Evolutionary conservation across 2,888 invertebrate genomes (phyloP).

Genomic region (Andrena minutula): DNA sequence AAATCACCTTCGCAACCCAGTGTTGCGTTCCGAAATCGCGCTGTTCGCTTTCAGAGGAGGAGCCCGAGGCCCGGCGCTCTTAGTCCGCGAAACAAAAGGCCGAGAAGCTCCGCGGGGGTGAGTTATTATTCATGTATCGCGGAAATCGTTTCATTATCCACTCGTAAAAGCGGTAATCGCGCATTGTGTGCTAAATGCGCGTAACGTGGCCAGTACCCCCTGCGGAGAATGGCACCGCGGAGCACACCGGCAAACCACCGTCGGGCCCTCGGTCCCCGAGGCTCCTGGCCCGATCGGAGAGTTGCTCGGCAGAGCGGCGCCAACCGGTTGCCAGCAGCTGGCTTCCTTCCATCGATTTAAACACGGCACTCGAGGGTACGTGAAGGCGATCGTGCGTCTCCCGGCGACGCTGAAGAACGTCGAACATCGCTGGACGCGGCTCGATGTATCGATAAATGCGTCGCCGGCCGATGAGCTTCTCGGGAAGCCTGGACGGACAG

Average conservation of each 20-base stretch:
- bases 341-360: constrained; percentile 57
- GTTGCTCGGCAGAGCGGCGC: constrained; percentile 59
- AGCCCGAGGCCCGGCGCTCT: neutral
- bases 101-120: neutral
- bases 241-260: constrained; percentile 30
- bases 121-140: constrained; percentile 59
- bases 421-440: constrained; percentile 33
- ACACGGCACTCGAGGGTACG: constrained; percentile 27
- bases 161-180: constrained; percentile 65
- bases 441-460: constrained; percentile 51
- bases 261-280: constrained; percentile 38
- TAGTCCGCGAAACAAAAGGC: constrained; percentile 14
- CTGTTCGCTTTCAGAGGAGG: too few species aligned
- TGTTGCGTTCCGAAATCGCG: too few species aligned
- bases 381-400: constrained; percentile 45
- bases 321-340: constrained; percentile 59
- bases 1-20: too few species aligned
- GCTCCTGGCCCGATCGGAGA: constrained; percentile 16
- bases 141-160: constrained; percentile 72
- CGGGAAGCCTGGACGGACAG: constrained; percentile 30
- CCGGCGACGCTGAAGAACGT: constrained; percentile 40
- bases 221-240: constrained; percentile 51
- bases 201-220: constrained; percentile 59
- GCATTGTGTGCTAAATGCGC: constrained; percentile 70
- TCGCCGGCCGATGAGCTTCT: constrained; percentile 27